Percentiles rank a stretch among this genome's conserved stretches.
These are phyloP conservation scores for Pyrgilauda ruficollis DNA, from an alignment of 2,113 vertebrate genomes.

Conservation along the genomic window DNA sequence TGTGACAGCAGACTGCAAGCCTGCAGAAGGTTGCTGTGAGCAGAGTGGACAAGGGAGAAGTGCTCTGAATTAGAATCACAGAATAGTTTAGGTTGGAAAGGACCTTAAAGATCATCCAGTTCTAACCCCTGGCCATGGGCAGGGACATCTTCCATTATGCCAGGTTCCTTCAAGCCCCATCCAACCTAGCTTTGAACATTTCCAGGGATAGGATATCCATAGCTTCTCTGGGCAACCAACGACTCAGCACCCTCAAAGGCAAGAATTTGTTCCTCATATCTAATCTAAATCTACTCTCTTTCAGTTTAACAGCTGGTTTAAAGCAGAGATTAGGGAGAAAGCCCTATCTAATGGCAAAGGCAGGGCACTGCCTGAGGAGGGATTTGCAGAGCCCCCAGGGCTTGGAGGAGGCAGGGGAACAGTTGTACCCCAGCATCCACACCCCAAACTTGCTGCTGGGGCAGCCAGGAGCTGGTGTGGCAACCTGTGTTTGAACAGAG, in stretches of 20 bases:
- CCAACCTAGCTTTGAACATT: not conserved
- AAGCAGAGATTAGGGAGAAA: not conserved
- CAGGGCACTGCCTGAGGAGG: not conserved
- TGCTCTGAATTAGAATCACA: not conserved
- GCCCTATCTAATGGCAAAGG: not conserved
- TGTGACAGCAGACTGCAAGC: not conserved
- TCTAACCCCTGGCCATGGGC: accelerated
- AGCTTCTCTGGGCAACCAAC: not conserved
- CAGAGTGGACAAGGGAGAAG: not conserved
- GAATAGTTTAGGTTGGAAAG: not conserved
- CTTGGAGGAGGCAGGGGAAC: not conserved
- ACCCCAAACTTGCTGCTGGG: not conserved
- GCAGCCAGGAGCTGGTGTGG: not conserved
- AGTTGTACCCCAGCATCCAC: not conserved
- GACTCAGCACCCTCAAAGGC: not conserved
- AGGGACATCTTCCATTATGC: not conserved
- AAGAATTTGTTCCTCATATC: not conserved
- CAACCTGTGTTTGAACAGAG: not conserved
- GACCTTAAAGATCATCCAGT: not conserved
- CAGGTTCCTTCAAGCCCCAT: accelerated
- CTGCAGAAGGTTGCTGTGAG: not conserved
- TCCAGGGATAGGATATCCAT: not conserved
- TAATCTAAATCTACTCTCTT: not conserved
- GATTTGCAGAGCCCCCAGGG: not conserved
- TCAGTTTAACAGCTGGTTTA: not conserved